Evolutionary conservation across 2,888 invertebrate species (phyloP), one percentile per base, ranked within the genome.

Genomic region (Bimastos eiseni): DNA sequence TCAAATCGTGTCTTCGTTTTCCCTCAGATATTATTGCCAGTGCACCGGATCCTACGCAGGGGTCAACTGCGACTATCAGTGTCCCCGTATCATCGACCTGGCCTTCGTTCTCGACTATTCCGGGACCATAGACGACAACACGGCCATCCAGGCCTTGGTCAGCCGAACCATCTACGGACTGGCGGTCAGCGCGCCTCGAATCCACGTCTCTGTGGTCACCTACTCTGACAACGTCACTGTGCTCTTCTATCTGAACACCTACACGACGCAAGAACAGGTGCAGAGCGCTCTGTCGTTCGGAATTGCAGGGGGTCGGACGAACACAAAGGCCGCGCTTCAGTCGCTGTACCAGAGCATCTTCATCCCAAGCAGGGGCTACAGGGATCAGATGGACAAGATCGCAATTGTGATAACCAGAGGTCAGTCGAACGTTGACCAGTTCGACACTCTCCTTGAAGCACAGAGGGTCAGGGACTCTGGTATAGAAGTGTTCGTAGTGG

Each of bases 151-250:
- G 83, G 90, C 93, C 49, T 95, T 95, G 91, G 94, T 95, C 3
- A 92, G 93, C 49, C 93, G 93, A 88, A 92, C 95, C 34, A 93
- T 95, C 6, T 93, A 93, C 44, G 93, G 93, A 11, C 93, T 95
- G 84, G 93, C 89, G 13, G 19, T 89, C 89, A 89, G n/a, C 34
- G 30, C 49, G 3, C 11, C 41, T 37, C 89, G 49, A 19, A 38
- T 89, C 89, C 33, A 94, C 37, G 93, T 95, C 41, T 95, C 93
- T 33, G 92, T 95, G 34, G 93, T 95, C 19, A 95, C 95, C 90
- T 95, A 93, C 93, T 94, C 95, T 49, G 94, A 94, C 33, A 92
- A 93, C 5, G 93, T 94, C 36, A 93, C 93, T 49, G 93, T 93
- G 8, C 94, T 41, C 89, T 89, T 89, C 89, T 44, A 41, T 13